Percentiles rank a stretch among this genome's conserved stretches.
These are phyloP conservation scores for Bimastos eiseni DNA, from an alignment of 2,888 invertebrate species.

Conservation along the genomic window DNA sequence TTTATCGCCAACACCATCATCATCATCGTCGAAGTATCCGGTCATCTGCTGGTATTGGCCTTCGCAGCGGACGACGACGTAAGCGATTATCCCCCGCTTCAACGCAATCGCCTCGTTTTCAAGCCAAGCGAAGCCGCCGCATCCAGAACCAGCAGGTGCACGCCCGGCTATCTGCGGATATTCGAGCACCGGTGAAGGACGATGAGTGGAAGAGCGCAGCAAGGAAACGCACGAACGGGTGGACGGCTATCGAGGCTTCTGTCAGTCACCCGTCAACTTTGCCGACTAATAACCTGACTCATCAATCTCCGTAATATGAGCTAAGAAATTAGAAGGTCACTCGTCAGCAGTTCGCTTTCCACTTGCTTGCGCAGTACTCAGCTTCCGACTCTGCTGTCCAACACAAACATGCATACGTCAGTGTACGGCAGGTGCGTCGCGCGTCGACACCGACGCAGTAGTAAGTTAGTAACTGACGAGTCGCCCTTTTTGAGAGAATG, in stretches of 20 bases:
- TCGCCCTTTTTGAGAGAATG: background rate
- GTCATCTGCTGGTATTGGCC: background rate
- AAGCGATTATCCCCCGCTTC: background rate
- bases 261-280: background rate
- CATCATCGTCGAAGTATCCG: background rate
- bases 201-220: background rate
- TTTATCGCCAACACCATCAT: background rate
- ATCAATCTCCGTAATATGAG: background rate
- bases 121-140: background rate
- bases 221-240: background rate
- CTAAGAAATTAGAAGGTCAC: background rate
- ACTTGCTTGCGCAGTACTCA: background rate
- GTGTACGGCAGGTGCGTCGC: background rate
- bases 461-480: background rate
- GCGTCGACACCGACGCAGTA: background rate
- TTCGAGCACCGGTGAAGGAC: background rate
- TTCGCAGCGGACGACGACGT: background rate
- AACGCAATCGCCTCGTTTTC: background rate
- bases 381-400: background rate
- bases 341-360: background rate
- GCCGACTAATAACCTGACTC: background rate
- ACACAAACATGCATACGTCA: background rate
- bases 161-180: background rate
- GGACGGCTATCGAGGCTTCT: background rate
- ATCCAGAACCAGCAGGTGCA: background rate